Conservation (phyloP, 2,113 vertebrate genomes). For the Podilymbus podiceps region DNA sequence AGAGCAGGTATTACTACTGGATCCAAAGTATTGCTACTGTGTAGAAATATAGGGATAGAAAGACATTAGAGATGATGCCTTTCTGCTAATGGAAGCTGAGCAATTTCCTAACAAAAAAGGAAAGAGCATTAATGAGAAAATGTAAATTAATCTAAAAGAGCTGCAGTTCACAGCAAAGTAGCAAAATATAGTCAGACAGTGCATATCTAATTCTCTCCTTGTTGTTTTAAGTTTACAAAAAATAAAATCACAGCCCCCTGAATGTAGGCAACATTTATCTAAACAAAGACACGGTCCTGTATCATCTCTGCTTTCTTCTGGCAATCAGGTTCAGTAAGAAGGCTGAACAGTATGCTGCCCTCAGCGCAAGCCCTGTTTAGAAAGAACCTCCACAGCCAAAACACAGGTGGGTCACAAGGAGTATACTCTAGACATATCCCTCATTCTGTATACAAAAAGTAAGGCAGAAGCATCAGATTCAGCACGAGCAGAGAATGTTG, state of each 20-base stretch:
- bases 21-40: not conserved
- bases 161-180: not conserved
- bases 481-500: not conserved
- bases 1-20: not conserved
- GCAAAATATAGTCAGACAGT: not conserved
- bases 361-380: not conserved
- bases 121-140: not conserved
- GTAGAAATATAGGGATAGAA: not conserved
- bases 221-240: not conserved
- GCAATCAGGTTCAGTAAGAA: not conserved
- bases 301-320: not conserved
- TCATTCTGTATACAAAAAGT: not conserved
- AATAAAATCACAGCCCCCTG: not conserved
- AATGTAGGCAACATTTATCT: not conserved
- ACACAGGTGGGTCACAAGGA: not conserved
- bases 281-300: not conserved
- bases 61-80: not conserved
- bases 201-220: not conserved
- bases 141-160: not conserved
- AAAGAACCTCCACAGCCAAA: not conserved
- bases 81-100: not conserved
- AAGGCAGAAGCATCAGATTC: not conserved
- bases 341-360: not conserved
- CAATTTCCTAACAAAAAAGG: not conserved
- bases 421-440: accelerated